Base-by-base conservation (phyloP, 2,113 vertebrate species). In the Pseudonaja textilis region DNA sequence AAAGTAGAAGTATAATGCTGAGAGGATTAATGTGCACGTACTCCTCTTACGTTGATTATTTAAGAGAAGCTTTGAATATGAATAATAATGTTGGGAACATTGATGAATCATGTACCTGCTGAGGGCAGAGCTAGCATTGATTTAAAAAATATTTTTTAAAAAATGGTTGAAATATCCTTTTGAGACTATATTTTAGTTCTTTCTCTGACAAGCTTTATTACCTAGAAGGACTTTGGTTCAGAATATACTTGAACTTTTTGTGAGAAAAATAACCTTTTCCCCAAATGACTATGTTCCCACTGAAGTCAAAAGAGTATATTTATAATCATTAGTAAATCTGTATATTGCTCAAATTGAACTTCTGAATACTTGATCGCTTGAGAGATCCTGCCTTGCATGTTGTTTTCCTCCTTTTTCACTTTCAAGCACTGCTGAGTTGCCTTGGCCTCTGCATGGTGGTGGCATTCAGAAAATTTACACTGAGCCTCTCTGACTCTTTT, bases 401-500 rank as follows among this genome's bases (percentile, higher is more conserved):
- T 94, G 59, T 91, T 95, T 96, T 97, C 94, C 97, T 94, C 95
- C 95, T 95, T 95, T 94, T 93, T 96, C 91, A 92, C 92, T 94
- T 94, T 91, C 81, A 87, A 95, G 92, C 93, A 74, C 93, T 93
- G 95, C 94, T 96, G 92, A 96, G 91, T 93, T 96, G 97, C 96
- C 95, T 97, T 92, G 92, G 94, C 96, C 90, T 95, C 47, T 97
- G 90, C 94, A 92, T 96, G 96, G 91, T 88, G 96, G 96, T 94
- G 96, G 94, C 86, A 95, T 91, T 92, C 81, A 0, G 14, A 93
- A 94, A 94, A 94, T 94, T 96, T 93, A 87, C 95, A 96, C 96
- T 93, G 93, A 93, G 91, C 97, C 97, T 98, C 97, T 98, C 97
- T 96, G 92, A 96, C 95, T 97, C 96, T 91, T 91, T 92, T 94